Evolutionary conservation across 2,113 vertebrate genomes (phyloP).

Genomic region (Tyto alba): DNA sequence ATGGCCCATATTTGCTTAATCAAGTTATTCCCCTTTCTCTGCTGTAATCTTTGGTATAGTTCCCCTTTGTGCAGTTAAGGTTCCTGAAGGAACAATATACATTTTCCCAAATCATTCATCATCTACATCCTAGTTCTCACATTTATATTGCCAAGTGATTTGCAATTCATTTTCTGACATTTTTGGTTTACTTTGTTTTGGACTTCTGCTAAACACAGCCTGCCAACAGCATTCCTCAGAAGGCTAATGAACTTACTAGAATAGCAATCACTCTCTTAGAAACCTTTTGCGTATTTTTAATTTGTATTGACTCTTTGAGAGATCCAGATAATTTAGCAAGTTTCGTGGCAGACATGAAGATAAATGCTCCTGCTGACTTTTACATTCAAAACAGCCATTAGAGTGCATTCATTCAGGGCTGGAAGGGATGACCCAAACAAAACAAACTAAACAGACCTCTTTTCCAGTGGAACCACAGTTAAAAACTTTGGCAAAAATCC

Average conservation of each 20-base stretch:
- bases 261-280: conserved; percentile 37
- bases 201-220: conserved; percentile 32
- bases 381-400: conserved; percentile 14
- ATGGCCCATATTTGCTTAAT: neutral
- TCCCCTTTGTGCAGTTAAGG: neutral
- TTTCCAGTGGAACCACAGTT: neutral
- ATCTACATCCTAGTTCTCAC: neutral
- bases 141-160: conserved; percentile 46
- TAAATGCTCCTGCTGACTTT: conserved; percentile 26
- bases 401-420: neutral
- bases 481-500: neutral
- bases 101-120: conserved; percentile 32
- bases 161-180: conserved; percentile 53
- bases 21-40: neutral
- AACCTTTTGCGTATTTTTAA: conserved; percentile 47
- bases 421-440: neutral
- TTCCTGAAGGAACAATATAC: neutral
- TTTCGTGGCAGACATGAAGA: conserved; percentile 34
- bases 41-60: neutral
- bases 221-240: conserved; percentile 52
- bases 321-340: conserved; percentile 35
- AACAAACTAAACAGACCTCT: neutral
- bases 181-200: conserved; percentile 58
- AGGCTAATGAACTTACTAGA: conserved; percentile 55
- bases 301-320: conserved; percentile 17